Evolutionary conservation across 2,797 vertebrate genomes (phyloP), one percentile per base, ranked within the genome.

Genomic region (Cyprinodon diabolis): DNA sequence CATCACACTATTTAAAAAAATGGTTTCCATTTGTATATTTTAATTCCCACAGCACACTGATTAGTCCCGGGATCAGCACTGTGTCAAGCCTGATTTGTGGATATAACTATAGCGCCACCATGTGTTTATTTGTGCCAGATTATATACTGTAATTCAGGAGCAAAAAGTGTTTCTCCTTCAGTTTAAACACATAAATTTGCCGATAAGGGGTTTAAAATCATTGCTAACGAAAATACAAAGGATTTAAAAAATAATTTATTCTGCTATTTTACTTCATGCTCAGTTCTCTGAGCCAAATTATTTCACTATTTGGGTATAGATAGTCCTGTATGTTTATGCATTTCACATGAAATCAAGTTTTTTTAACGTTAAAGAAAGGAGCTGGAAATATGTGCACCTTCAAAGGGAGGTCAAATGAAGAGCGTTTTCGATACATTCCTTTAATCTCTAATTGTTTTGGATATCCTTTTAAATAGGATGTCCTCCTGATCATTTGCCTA

Each of bases 361-460:
- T 30, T 8, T n/a, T 40, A 2, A 25, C 63, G 47, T 14, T 35
- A 57, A 71, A 21, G 49, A 55, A 58, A 63, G 45, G n/a, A 60
- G 68, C 72, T 68, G n/a, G 2, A 69, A 21, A 47, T 74, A 0
- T 66, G 62, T 54, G 62, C 40, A 54, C 67, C n/a, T 68, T 65
- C 65, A 69, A 63, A 83, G 71, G 2, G 0, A 81, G 74, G 17
- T 66, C 73, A 79, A 76, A 70, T 69, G 67, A 69, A 80, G 6
- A 57, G 71, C 13, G 48, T 77, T 91, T 84, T 90, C 77, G 65
- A 87, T 84, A 91, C 92, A 94, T 94, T 93, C 92, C 90, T 79
- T 83, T 78, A 25, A 69, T 79, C 52, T 79, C 75, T 72, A 62
- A 71, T 71, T 60, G n/a, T 84, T 80, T 80, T 62, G 35, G 51